Percentiles rank a stretch among this genome's conserved stretches.
Conservation (phyloP, 2,797 vertebrate genomes). For the Arnoldichthys spilopterus region DNA sequence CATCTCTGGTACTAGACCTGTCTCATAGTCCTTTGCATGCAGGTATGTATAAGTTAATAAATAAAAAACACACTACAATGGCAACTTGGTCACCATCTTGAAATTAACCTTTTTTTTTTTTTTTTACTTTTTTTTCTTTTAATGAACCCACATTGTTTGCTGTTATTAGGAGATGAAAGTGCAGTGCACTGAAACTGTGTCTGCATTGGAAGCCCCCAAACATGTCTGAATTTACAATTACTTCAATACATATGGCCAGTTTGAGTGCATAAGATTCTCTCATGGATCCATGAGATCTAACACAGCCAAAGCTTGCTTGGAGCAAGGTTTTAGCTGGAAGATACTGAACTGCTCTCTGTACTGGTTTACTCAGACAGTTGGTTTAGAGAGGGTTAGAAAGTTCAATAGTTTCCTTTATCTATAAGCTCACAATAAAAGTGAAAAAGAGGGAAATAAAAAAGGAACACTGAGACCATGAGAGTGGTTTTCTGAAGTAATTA, state of each 20-base stretch:
- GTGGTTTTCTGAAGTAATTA: constrained; percentile 77
- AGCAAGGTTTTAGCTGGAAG: constrained; percentile 64
- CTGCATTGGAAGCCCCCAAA: not conserved
- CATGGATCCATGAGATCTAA: not conserved
- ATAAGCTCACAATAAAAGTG: constrained; percentile 15
- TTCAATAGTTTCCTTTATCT: constrained; percentile 65
- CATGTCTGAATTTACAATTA: not conserved
- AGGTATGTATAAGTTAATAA: too few relatives aligned
- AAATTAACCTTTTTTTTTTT: too few relatives aligned
- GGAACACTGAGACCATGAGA: constrained; percentile 63
- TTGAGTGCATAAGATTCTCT: not conserved
- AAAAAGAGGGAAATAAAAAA: constrained; percentile 39
- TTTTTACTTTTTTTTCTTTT: too few relatives aligned
- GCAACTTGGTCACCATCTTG: too few relatives aligned
- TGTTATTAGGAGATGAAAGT: not conserved
- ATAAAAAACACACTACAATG: too few relatives aligned
- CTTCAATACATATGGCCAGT: not conserved
- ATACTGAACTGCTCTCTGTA: constrained; percentile 61
- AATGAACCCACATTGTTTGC: constrained; percentile 28
- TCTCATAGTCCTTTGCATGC: too few relatives aligned
- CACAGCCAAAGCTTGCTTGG: constrained; percentile 18
- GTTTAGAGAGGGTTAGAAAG: constrained; percentile 63
- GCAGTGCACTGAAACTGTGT: not conserved
- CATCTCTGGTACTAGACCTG: too few relatives aligned
- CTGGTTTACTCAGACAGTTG: constrained; percentile 71